Conservation (phyloP, 2,113 vertebrate genomes). For the Gymnocephalus cernua region DNA sequence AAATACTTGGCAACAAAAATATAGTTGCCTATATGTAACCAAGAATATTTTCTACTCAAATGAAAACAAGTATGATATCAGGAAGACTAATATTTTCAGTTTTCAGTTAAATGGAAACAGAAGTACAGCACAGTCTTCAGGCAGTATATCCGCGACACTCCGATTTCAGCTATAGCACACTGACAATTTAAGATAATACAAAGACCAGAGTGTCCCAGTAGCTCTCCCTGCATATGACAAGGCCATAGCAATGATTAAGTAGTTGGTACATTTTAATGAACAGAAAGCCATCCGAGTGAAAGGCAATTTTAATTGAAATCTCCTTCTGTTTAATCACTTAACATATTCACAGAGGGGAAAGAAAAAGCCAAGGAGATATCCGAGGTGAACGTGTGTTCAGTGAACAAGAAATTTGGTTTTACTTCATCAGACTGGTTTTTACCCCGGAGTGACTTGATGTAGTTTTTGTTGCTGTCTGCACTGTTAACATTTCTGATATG, state of each 20-base stretch:
- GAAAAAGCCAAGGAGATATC: constrained; percentile 78
- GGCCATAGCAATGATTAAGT: constrained; percentile 92
- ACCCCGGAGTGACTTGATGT: neutral
- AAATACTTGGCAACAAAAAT: neutral
- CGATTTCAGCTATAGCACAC: constrained; percentile 65
- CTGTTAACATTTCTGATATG: neutral
- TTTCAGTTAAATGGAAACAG: constrained; percentile 50
- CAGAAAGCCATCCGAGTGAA: constrained; percentile 91
- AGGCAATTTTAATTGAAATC: constrained; percentile 97
- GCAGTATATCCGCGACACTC: constrained; percentile 44
- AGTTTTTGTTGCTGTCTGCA: constrained; percentile 4
- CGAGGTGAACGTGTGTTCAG: constrained; percentile 87
- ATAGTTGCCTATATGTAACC: neutral
- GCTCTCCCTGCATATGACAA: constrained; percentile 88
- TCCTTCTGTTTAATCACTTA: constrained; percentile 93
- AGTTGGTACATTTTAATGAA: constrained; percentile 93
- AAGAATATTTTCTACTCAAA: constrained; percentile 2
- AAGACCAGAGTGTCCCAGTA: constrained; percentile 88
- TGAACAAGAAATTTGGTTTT: constrained; percentile 57
- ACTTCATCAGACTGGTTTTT: constrained; percentile 22
- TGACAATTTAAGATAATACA: constrained; percentile 89
- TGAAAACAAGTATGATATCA: constrained; percentile 6
- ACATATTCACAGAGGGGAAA: constrained; percentile 80
- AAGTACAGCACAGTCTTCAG: constrained; percentile 43
- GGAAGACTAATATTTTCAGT: constrained; percentile 26